Evolutionary conservation across 2,113 vertebrate species (phyloP).

Genomic region (Tyto alba): DNA sequence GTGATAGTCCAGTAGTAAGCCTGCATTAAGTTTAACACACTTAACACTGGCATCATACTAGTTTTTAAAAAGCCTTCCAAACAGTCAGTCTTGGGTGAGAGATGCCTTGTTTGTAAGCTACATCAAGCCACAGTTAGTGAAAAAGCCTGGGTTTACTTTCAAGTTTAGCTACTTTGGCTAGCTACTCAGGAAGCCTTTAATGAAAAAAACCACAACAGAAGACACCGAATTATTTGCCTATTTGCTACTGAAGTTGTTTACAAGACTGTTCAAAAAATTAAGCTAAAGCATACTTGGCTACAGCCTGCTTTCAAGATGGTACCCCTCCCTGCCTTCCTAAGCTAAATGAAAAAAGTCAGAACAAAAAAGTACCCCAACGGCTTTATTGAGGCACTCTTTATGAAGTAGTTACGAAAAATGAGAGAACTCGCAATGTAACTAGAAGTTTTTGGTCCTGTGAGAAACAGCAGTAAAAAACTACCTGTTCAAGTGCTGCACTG

Average conservation of each 20-base stretch:
- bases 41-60: background rate
- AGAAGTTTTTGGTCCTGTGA: background rate
- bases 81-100: background rate
- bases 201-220: background rate
- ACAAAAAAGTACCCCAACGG: background rate
- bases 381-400: background rate
- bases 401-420: background rate
- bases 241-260: background rate
- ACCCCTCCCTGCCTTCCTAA: background rate
- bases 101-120: background rate
- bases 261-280: background rate
- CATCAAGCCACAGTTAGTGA: background rate
- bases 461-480: too few relatives aligned
- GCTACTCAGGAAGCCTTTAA: background rate
- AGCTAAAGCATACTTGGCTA: background rate
- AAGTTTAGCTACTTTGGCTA: background rate
- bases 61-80: background rate
- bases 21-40: background rate
- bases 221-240: background rate
- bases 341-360: background rate
- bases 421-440: background rate
- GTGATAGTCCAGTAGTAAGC: background rate
- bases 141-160: background rate
- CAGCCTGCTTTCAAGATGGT: background rate
- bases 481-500: background rate